A percentile compares a stretch with the other conserved stretches of the same genome.
phyloP scores from a whole-genome alignment of 2,797 vertebrate species.

The Tauraco hartlaubi region DNA sequence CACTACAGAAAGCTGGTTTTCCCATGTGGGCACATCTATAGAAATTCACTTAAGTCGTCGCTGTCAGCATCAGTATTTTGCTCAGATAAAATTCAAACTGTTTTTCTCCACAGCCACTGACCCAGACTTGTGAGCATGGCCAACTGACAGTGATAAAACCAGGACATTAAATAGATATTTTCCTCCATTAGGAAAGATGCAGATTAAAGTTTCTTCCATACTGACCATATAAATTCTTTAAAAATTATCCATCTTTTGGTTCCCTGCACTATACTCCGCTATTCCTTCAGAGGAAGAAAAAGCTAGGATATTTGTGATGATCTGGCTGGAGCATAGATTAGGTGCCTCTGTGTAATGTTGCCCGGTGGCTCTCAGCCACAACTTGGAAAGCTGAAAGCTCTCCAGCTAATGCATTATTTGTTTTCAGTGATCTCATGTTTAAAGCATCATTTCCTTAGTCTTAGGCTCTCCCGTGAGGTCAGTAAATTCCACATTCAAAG shows the following conservation, averaged over 20 bases:
- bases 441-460: conserved; percentile 30
- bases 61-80: neutral
- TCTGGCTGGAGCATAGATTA: neutral
- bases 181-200: neutral
- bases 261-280: neutral
- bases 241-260: neutral
- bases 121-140: neutral
- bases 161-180: neutral
- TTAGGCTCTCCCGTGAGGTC: neutral
- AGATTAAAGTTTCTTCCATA: neutral
- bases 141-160: neutral
- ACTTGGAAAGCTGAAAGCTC: conserved; percentile 15
- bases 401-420: conserved; percentile 40
- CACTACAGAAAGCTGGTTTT: neutral
- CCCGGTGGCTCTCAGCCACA: neutral
- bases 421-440: conserved; percentile 58
- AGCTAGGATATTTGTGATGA: neutral
- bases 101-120: neutral
- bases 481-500: conserved; percentile 61
- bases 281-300: neutral
- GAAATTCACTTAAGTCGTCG: fast-evolving
- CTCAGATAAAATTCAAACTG: neutral
- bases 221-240: neutral
- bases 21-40: neutral
- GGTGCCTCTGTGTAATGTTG: neutral